Percentiles rank a stretch among this genome's conserved stretches.
phyloP scores from a whole-genome alignment of 2,888 invertebrate genomes.

The Ophonus ardosiacus region DNA sequence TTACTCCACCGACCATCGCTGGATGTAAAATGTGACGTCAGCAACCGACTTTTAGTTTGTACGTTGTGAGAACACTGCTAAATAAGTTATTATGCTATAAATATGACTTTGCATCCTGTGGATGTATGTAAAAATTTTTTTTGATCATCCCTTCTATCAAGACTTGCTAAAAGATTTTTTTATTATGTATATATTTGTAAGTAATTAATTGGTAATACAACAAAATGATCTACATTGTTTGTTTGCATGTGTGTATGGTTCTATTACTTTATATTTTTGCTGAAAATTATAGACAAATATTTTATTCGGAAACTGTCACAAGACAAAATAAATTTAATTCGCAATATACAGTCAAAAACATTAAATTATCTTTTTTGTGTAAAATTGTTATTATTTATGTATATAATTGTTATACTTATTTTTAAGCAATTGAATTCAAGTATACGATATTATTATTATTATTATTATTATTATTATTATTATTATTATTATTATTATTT shows the following conservation, averaged over 20 bases:
- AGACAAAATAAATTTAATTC: neutral
- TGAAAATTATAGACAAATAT: slow-evolving; percentile 11
- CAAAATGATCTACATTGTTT: slow-evolving; percentile 46
- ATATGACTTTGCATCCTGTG: slow-evolving; percentile 62
- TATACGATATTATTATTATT: no score
- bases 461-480: no score
- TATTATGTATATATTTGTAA: slow-evolving; percentile 62
- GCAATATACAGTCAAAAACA: neutral
- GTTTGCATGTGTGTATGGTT: slow-evolving; percentile 39
- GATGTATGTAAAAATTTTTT: slow-evolving; percentile 61
- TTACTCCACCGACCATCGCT: neutral
- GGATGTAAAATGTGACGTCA: slow-evolving; percentile 1
- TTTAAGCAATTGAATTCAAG: no score
- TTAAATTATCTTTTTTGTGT: no score
- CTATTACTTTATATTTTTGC: neutral
- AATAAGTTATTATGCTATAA: slow-evolving; percentile 62
- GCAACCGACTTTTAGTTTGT: slow-evolving; percentile 50
- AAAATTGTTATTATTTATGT: neutral
- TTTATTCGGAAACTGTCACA: neutral
- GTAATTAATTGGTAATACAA: slow-evolving; percentile 60
- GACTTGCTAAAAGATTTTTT: slow-evolving; percentile 59
- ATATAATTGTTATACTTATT: neutral
- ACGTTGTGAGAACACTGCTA: slow-evolving; percentile 55
- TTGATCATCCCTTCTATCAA: slow-evolving; percentile 42
- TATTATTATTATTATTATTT: no score